A percentile compares a stretch with the other conserved stretches of the same genome.
These are phyloP conservation scores for Scatophagus argus DNA, from an alignment of 2,113 vertebrate species.

Conservation along the genomic window DNA sequence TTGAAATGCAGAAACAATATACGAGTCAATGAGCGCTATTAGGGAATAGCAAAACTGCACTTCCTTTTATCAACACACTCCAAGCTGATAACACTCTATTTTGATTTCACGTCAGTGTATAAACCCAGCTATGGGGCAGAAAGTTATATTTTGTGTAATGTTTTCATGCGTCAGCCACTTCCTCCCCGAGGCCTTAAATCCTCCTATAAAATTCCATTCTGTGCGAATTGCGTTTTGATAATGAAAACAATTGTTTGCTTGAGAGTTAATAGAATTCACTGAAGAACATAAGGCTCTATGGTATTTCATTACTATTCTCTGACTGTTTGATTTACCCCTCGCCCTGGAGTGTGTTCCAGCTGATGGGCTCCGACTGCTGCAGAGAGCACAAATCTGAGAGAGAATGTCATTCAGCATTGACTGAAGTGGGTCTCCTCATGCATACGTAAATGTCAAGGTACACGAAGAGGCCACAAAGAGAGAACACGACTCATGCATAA, in stretches of 20 bases:
- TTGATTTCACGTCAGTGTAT: slow-evolving; percentile 16
- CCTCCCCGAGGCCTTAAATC: slow-evolving; percentile 31
- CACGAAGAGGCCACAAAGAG: slow-evolving; percentile 30
- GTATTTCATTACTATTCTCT: slow-evolving; percentile 68
- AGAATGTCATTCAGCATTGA: slow-evolving; percentile 59
- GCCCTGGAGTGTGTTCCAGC: slow-evolving; percentile 54
- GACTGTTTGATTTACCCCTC: slow-evolving; percentile 54
- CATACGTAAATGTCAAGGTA: slow-evolving; percentile 73
- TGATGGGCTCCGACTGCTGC: slow-evolving; percentile 52
- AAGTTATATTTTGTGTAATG: slow-evolving; percentile 49
- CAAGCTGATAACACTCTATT: slow-evolving; percentile 27
- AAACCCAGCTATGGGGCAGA: slow-evolving; percentile 37
- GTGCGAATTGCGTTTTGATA: slow-evolving; percentile 70
- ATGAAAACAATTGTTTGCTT: slow-evolving; percentile 75
- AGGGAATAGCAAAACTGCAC: slow-evolving; percentile 19
- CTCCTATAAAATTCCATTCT: slow-evolving; percentile 56
- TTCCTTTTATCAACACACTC: slow-evolving; percentile 27
- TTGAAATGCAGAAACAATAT: slow-evolving; percentile 41
- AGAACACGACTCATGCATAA: slow-evolving; percentile 48
- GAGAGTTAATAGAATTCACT: slow-evolving; percentile 71
- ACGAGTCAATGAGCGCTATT: background rate
- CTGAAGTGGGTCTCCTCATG: slow-evolving; percentile 54
- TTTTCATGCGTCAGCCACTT: slow-evolving; percentile 49
- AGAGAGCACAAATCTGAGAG: slow-evolving; percentile 19
- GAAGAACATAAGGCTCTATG: slow-evolving; percentile 46